A percentile compares a stretch with the other conserved stretches of the same genome.
Evolutionary conservation across 2,797 vertebrate genomes (phyloP).

Genomic region (Hozukius guyotensis): DNA sequence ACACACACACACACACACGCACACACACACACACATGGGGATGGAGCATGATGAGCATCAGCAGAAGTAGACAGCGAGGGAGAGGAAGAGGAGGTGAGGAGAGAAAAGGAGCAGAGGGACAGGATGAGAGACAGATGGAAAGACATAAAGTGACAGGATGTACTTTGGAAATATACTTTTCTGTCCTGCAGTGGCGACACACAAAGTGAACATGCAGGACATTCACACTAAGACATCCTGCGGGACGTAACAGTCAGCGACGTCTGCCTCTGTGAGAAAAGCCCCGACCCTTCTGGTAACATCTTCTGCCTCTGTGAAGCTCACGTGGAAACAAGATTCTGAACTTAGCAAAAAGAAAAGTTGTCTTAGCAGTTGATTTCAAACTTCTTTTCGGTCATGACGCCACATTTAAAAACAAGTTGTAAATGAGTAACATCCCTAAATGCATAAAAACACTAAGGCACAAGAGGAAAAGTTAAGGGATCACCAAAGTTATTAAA

Average conservation of each 20-base stretch:
- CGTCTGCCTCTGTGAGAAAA: neutral
- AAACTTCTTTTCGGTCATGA: neutral
- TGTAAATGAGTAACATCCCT: neutral
- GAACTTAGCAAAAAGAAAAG: neutral
- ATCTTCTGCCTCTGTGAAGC: neutral
- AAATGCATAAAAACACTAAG: neutral
- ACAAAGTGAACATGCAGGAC: neutral
- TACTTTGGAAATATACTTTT: constrained; percentile 9
- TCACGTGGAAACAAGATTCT: neutral
- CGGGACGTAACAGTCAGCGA: neutral
- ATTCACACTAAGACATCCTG: neutral
- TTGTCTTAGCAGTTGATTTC: neutral
- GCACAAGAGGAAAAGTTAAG: neutral
- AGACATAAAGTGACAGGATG: constrained; percentile 17
- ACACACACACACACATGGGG: neutral
- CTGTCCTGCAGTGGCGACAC: neutral
- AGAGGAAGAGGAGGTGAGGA: neutral
- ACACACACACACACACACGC: neutral
- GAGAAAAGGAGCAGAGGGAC: neutral
- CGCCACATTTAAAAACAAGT: neutral
- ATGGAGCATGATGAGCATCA: constrained; percentile 44
- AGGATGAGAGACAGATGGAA: constrained; percentile 3
- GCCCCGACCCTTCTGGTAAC: neutral
- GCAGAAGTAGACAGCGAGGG: constrained; percentile 3
- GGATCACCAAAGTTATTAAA: neutral